Conservation (phyloP, 2,797 vertebrate species). For the Urocyon cinereoargenteus region DNA sequence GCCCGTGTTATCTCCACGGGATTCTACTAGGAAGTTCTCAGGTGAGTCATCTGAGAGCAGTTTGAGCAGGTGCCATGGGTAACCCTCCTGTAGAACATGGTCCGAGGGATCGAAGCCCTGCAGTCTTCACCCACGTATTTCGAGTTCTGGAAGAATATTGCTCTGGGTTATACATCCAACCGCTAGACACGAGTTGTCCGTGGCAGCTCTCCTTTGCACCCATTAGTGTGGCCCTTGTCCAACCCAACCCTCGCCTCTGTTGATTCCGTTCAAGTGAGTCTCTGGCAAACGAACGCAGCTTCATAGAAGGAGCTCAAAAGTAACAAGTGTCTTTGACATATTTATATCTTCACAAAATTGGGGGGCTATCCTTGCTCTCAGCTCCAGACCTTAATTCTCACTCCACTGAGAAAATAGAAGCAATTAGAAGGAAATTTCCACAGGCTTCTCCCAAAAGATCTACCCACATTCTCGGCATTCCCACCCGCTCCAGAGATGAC, state of each 20-base stretch:
- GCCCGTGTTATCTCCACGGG: not conserved
- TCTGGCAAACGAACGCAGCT: not conserved
- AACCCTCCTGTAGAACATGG: not conserved
- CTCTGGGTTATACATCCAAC: not conserved
- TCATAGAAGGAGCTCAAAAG: not conserved
- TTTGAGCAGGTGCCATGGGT: slow-evolving; percentile 18
- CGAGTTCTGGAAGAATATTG: not conserved
- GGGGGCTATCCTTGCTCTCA: not conserved
- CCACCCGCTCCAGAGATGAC: not conserved
- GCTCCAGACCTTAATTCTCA: not conserved
- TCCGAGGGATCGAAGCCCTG: not conserved
- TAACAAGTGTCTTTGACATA: not conserved
- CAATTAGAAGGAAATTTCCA: slow-evolving; percentile 2
- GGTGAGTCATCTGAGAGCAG: not conserved
- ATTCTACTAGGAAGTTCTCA: slow-evolving; percentile 12
- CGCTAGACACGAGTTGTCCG: not conserved
- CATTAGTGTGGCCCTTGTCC: not conserved
- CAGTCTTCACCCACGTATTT: not conserved
- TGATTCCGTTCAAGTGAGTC: not conserved
- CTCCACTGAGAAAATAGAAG: not conserved
- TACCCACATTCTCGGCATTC: not conserved
- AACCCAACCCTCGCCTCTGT: not conserved
- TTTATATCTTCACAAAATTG: not conserved
- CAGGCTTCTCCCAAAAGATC: slow-evolving; percentile 3
- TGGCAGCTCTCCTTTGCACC: not conserved